Evolutionary conservation across 2,113 vertebrate species (phyloP).

Genomic region (Crotophaga sulcirostris): DNA sequence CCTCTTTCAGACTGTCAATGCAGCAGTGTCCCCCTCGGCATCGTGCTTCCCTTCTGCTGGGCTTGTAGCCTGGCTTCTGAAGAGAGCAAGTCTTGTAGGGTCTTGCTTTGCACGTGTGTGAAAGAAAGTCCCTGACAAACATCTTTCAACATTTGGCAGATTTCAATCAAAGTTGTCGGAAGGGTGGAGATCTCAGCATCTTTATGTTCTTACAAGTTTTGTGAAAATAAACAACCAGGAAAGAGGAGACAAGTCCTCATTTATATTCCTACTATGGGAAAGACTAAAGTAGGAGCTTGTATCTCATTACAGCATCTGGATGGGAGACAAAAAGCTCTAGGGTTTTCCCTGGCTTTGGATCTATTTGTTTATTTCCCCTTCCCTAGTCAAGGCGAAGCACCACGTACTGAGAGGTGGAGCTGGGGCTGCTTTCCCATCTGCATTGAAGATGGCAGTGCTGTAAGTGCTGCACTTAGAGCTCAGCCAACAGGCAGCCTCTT

Average conservation of each 20-base stretch:
- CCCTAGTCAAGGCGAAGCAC: background rate
- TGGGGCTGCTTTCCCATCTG: background rate
- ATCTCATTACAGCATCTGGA: constrained; percentile 13
- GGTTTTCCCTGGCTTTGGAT: background rate
- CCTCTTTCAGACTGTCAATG: background rate
- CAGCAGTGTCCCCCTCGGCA: background rate
- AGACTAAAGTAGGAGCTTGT: background rate
- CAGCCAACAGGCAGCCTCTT: background rate
- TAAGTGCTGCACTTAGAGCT: background rate
- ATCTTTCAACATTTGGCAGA: background rate
- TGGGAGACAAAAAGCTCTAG: constrained; percentile 17
- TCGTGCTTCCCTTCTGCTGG: background rate
- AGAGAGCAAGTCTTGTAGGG: background rate
- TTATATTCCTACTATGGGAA: background rate
- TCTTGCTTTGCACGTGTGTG: background rate
- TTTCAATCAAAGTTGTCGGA: background rate
- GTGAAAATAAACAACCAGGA: constrained; percentile 25
- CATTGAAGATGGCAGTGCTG: background rate
- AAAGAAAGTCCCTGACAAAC: background rate
- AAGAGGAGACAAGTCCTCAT: background rate
- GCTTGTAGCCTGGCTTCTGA: background rate
- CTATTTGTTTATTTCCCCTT: background rate
- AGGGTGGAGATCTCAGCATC: background rate
- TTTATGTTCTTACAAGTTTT: background rate
- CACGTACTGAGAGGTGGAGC: background rate